Conservation (phyloP, 2,888 invertebrate genomes). For the Mimas tiliae region DNA sequence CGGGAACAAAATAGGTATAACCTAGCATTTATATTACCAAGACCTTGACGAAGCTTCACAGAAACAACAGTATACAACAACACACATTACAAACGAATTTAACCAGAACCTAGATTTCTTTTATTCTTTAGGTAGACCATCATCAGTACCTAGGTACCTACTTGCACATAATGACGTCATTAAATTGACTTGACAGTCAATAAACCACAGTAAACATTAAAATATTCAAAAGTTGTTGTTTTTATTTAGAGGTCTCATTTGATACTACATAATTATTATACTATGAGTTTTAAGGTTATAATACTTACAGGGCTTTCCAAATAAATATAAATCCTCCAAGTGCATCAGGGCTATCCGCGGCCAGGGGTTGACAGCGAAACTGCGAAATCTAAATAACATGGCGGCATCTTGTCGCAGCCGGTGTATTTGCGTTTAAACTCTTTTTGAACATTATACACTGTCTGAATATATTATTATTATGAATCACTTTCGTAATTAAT, state of each 20-base stretch:
- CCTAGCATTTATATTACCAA: conserved; percentile 58
- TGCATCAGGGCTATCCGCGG: conserved; percentile 65
- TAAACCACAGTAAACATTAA: conserved; percentile 76
- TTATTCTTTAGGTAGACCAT: conserved; percentile 31
- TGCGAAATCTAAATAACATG: conserved; percentile 79
- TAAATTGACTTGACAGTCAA: conserved; percentile 80
- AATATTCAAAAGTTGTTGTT: conserved; percentile 31
- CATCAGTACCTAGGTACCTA: conserved; percentile 38
- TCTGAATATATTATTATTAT: conserved; percentile 53
- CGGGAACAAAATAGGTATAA: conserved; percentile 61
- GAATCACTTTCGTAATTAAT: conserved; percentile 53
- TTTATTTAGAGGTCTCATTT: conserved; percentile 11
- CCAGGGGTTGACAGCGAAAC: conserved; percentile 80
- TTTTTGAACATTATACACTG: conserved; percentile 62
- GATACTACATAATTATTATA: conserved; percentile 19
- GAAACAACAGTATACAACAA: conserved; percentile 26
- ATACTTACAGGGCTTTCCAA: conserved; percentile 56
- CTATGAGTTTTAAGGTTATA: conserved; percentile 30
- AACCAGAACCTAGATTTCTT: conserved; percentile 5
- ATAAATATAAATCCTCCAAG: conserved; percentile 53
- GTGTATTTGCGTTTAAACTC: conserved; percentile 64
- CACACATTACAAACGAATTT: background rate
- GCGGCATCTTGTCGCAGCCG: conserved; percentile 83
- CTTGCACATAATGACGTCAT: conserved; percentile 77
- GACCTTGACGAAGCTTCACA: conserved; percentile 51